Percentiles rank a stretch among this genome's conserved stretches.
Evolutionary conservation across 2,888 invertebrate species (phyloP).

Genomic region (Achlya flavicornis): DNA sequence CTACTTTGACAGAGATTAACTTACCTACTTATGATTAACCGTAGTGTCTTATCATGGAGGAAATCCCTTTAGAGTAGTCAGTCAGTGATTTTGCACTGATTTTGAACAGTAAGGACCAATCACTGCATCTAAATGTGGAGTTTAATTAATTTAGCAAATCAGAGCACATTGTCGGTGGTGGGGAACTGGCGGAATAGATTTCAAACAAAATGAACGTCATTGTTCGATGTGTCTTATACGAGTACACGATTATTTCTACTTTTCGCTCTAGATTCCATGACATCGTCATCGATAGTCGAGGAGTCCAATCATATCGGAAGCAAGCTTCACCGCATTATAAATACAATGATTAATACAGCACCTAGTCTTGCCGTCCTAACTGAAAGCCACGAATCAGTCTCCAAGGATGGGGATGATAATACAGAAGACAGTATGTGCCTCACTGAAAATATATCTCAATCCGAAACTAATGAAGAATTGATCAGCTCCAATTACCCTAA

Average conservation of each 20-base stretch:
- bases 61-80: too few relatives aligned
- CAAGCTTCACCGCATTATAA: slow-evolving; percentile 56
- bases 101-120: too few relatives aligned
- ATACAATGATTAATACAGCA: slow-evolving; percentile 43
- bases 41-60: not conserved
- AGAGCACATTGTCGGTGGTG: too few relatives aligned
- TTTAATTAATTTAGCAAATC: too few relatives aligned
- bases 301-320: slow-evolving; percentile 54
- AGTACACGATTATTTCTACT: slow-evolving; percentile 4
- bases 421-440: slow-evolving; percentile 25
- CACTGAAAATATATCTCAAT: slow-evolving; percentile 28
- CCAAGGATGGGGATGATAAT: slow-evolving; percentile 28
- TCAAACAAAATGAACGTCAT: too few relatives aligned
- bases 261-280: slow-evolving; percentile 45
- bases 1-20: slow-evolving; percentile 1
- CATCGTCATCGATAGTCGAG: slow-evolving; percentile 45
- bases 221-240: too few relatives aligned
- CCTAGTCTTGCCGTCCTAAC: slow-evolving; percentile 39
- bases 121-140: too few relatives aligned
- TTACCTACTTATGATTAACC: not conserved
- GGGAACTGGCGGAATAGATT: too few relatives aligned
- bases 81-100: too few relatives aligned
- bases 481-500: slow-evolving; percentile 50
- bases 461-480: slow-evolving; percentile 34
- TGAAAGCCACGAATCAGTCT: slow-evolving; percentile 43